Percentiles rank a stretch among this genome's conserved stretches.
These are phyloP conservation scores for Apeira syringaria DNA, from an alignment of 2,888 invertebrate genomes.

Conservation along the genomic window DNA sequence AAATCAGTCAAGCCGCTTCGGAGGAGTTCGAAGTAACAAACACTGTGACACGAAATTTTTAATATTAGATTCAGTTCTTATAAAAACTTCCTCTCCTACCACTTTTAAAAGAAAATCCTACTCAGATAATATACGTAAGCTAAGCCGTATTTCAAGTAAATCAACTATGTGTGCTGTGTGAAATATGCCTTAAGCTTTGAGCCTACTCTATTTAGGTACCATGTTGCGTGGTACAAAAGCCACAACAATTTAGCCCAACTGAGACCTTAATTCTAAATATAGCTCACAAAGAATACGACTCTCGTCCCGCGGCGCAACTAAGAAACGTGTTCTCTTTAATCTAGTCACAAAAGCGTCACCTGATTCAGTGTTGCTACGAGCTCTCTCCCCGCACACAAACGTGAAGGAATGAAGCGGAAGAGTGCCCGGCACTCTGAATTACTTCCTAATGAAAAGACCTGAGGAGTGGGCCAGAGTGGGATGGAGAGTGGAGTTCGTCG, in stretches of 20 bases:
- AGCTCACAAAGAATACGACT: conserved; percentile 58
- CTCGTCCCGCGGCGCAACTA: conserved; percentile 47
- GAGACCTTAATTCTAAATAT: conserved; percentile 70
- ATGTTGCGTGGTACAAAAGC: conserved; percentile 19
- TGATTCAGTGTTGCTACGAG: conserved; percentile 75
- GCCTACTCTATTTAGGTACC: no score
- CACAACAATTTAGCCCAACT: conserved; percentile 36
- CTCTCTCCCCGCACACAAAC: conserved; percentile 69
- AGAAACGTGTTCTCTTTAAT: conserved; percentile 80
- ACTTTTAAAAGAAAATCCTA: no score
- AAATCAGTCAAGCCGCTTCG: no score
- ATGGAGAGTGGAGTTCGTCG: conserved; percentile 61
- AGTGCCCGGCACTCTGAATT: conserved; percentile 79
- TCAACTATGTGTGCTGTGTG: no score
- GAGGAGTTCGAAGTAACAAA: no score
- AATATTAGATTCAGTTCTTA: no score
- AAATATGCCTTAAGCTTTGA: no score
- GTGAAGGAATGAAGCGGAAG: conserved; percentile 80
- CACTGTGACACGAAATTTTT: no score
- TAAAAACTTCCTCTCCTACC: no score
- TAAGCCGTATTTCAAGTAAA: no score
- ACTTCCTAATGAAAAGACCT: conserved; percentile 83
- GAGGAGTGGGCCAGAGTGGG: conserved; percentile 69
- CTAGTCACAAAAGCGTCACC: conserved; percentile 81
- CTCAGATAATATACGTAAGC: no score